Evolutionary conservation across 2,888 invertebrate genomes (phyloP).

Genomic region (Macrostomum cliftonense): DNA sequence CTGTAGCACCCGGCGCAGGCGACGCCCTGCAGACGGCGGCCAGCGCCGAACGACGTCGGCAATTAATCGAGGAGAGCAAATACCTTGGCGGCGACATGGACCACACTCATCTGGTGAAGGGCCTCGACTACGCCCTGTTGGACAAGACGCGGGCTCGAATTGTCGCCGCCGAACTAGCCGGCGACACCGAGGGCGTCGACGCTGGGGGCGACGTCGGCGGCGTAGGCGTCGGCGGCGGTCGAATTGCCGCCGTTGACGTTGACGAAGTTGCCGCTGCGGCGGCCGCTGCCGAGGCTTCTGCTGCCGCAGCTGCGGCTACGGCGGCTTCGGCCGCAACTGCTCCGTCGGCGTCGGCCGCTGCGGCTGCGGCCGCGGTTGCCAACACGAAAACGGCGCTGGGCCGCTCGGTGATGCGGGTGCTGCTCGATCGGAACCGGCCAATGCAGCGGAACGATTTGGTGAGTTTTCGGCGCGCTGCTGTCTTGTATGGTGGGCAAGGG

Average conservation of each 20-base stretch:
- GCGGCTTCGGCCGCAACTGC: too few relatives aligned
- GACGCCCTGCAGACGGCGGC: constrained; percentile 40
- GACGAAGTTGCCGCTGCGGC: too few relatives aligned
- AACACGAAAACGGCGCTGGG: neutral
- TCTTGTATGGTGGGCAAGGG: too few relatives aligned
- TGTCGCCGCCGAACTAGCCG: constrained; percentile 21
- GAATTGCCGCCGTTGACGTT: too few relatives aligned
- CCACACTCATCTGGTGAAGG: constrained; percentile 98
- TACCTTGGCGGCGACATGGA: constrained; percentile 99
- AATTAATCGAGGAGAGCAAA: constrained; percentile 91
- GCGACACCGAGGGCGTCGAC: too few relatives aligned
- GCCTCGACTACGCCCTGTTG: constrained; percentile 69
- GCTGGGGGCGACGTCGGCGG: too few relatives aligned
- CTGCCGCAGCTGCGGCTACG: too few relatives aligned
- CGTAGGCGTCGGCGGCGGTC: too few relatives aligned
- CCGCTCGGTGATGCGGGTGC: neutral
- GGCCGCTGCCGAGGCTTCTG: too few relatives aligned
- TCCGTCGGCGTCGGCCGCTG: too few relatives aligned
- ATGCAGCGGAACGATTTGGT: constrained; percentile 45
- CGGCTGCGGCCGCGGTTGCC: neutral
- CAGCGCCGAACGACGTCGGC: constrained; percentile 66
- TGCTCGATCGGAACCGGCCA: constrained; percentile 16
- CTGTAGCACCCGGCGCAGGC: constrained; percentile 85
- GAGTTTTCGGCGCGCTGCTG: too few relatives aligned
- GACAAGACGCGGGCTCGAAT: constrained; percentile 84